Evolutionary conservation across 2,888 invertebrate species (phyloP).

Genomic region (Balanococcus diminutus): DNA sequence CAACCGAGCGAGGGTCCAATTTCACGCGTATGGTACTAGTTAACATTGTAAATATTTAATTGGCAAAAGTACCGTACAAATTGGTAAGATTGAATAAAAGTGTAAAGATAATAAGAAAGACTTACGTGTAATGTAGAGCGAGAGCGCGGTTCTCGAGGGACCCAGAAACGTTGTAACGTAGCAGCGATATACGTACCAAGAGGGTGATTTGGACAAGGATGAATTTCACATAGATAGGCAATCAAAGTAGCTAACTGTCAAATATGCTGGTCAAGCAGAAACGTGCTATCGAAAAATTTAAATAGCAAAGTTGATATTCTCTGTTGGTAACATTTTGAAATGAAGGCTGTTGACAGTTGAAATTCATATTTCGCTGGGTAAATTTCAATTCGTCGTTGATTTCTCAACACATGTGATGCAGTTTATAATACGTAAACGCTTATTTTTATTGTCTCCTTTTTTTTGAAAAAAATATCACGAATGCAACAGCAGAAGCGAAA

Average conservation of each 20-base stretch:
- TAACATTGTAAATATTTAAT: conserved; percentile 16
- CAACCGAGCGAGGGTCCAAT: conserved; percentile 7
- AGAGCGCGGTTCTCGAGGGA: background rate
- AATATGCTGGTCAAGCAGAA: conserved; percentile 24
- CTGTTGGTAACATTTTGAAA: conserved; percentile 7
- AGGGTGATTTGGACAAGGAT: background rate
- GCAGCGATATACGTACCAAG: background rate
- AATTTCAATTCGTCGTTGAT: background rate
- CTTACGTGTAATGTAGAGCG: background rate
- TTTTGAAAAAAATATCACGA: background rate
- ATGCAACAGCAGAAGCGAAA: background rate
- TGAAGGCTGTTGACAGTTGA: conserved; percentile 24
- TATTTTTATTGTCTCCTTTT: background rate
- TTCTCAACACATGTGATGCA: background rate
- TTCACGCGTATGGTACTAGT: background rate
- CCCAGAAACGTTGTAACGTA: background rate
- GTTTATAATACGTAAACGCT: background rate
- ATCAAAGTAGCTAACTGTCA: conserved; percentile 14
- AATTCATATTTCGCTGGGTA: background rate
- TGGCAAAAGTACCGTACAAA: background rate
- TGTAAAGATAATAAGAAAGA: background rate
- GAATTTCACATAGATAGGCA: background rate
- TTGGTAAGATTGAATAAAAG: background rate
- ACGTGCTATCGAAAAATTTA: conserved; percentile 21
- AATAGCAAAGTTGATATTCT: conserved; percentile 9